phyloP scores from a whole-genome alignment of 2,113 vertebrate species.

The Xiphophorus couchianus region DNA sequence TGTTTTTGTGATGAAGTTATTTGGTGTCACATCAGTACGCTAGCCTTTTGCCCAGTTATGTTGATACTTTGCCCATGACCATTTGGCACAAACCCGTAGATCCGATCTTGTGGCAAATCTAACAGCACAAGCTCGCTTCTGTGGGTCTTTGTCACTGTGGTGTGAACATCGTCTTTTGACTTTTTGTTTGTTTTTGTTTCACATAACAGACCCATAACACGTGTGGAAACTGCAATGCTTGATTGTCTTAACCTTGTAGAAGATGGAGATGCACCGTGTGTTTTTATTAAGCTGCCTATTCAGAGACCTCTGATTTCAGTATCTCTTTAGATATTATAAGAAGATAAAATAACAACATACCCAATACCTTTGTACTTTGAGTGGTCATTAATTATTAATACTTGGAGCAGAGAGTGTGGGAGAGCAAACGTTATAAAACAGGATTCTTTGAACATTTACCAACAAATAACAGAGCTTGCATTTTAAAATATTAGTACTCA shows the following conservation, averaged over 20 bases:
- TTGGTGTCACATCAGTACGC: not conserved
- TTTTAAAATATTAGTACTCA: not conserved
- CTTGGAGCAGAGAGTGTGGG: too few relatives aligned
- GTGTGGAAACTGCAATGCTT: not conserved
- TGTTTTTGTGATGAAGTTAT: not conserved
- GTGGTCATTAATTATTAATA: too few relatives aligned
- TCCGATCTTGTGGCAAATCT: constrained; percentile 99
- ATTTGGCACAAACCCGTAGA: constrained; percentile 99
- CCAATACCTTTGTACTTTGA: too few relatives aligned
- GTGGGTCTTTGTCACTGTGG: constrained; percentile 99
- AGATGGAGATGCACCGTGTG: not conserved
- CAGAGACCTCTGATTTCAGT: too few relatives aligned
- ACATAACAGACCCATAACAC: not conserved
- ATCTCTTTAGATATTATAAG: too few relatives aligned
- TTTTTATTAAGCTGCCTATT: not conserved
- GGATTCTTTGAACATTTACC: too few relatives aligned
- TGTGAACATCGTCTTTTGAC: constrained; percentile 71
- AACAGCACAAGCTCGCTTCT: constrained; percentile 98
- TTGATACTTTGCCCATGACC: constrained; percentile 79
- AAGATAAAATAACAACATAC: too few relatives aligned
- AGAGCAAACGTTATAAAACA: too few relatives aligned
- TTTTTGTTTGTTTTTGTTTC: constrained; percentile 1
- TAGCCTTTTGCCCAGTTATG: constrained; percentile 22
- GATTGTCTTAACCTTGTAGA: not conserved
- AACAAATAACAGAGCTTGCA: not conserved